phyloP scores from a whole-genome alignment of 2,888 invertebrate species.

The Leptinotarsa juncta region DNA sequence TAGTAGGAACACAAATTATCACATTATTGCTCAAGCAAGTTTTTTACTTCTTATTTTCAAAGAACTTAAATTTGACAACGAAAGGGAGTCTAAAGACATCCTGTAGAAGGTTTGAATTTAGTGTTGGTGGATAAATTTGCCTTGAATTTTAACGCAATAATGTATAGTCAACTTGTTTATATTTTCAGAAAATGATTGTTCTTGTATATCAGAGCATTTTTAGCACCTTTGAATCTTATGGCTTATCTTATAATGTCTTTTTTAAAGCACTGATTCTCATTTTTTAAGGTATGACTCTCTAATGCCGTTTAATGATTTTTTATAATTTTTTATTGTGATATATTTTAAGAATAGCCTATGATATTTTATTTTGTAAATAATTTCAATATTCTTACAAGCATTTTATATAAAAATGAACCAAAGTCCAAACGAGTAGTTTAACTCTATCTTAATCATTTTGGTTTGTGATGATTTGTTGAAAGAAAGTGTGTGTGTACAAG shows the following conservation, averaged over 20 bases:
- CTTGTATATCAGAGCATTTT: neutral
- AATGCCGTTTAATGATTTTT: neutral
- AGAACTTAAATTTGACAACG: too few species aligned
- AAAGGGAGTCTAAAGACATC: neutral
- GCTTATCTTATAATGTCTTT: neutral
- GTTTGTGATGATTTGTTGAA: slow-evolving; percentile 33
- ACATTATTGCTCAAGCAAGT: too few species aligned
- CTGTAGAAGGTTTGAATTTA: neutral
- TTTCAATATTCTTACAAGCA: slow-evolving; percentile 18
- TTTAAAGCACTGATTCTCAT: neutral
- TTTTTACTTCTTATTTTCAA: too few species aligned
- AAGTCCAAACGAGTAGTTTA: slow-evolving; percentile 37
- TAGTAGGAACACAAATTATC: too few species aligned
- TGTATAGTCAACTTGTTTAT: slow-evolving; percentile 8
- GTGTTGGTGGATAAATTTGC: neutral
- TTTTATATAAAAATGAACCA: slow-evolving; percentile 34
- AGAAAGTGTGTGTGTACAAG: slow-evolving; percentile 37
- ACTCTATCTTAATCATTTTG: slow-evolving; percentile 31
- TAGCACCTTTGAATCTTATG: neutral
- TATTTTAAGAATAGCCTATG: slow-evolving; percentile 21
- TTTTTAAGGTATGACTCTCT: slow-evolving; percentile 20
- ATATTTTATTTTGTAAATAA: slow-evolving; percentile 23
- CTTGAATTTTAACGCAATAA: slow-evolving; percentile 1
- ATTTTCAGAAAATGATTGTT: neutral
- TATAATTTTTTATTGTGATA: slow-evolving; percentile 29